A percentile compares a stretch with the other conserved stretches of the same genome.
Evolutionary conservation across 2,113 vertebrate species (phyloP).

Genomic region (Coreoperca whiteheadi): DNA sequence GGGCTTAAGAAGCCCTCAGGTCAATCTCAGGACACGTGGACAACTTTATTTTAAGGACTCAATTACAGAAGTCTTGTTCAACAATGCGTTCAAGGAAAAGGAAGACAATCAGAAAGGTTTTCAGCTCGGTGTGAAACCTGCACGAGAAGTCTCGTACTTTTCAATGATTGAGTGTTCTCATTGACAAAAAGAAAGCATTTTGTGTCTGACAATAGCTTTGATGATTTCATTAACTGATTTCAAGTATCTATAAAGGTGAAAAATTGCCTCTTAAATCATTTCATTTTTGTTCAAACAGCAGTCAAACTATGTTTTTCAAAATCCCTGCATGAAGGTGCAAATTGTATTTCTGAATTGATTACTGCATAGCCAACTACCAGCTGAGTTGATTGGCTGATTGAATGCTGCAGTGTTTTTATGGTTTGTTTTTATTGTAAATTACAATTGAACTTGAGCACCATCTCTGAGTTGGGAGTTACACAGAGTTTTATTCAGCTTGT

Average conservation of each 20-base stretch:
- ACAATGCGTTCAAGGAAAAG: neutral
- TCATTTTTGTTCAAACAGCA: neutral
- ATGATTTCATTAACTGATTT: neutral
- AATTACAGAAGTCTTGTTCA: constrained; percentile 16
- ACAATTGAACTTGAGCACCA: constrained; percentile 16
- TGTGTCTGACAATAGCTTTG: neutral
- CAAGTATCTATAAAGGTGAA: neutral
- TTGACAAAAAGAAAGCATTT: neutral
- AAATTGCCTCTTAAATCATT: constrained; percentile 10
- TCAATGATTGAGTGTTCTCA: no score
- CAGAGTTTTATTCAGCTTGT: neutral
- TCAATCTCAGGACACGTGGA: neutral
- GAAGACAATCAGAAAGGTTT: neutral
- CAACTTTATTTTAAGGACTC: constrained; percentile 19
- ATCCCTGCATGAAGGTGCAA: neutral
- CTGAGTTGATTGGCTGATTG: constrained; percentile 12
- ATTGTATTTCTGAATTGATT: neutral
- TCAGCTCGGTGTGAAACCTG: neutral
- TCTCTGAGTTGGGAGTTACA: neutral
- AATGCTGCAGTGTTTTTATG: neutral
- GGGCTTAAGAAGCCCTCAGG: constrained; percentile 3
- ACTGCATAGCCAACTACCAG: neutral
- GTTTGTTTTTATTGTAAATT: neutral
- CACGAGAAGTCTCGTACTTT: neutral
- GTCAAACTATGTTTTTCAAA: neutral